These are phyloP conservation scores for Hippopotamyrus pictus DNA, from an alignment of 2,797 vertebrate genomes.

Conservation along the genomic window DNA sequence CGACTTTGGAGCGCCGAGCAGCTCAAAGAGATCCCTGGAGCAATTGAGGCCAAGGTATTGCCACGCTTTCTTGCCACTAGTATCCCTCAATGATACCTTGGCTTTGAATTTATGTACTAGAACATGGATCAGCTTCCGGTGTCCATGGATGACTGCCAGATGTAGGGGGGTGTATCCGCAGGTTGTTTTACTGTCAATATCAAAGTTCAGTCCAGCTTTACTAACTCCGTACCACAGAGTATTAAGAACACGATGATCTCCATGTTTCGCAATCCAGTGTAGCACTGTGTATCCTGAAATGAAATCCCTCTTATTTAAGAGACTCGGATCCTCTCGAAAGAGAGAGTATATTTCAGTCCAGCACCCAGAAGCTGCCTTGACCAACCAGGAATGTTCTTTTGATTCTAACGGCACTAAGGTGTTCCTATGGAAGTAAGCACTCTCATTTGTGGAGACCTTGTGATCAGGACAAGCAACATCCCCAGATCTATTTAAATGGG, in stretches of 20 bases:
- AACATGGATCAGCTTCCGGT: constrained; percentile 71
- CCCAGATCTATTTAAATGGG: constrained; percentile 44
- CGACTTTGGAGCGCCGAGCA: constrained; percentile 68
- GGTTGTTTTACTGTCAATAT: constrained; percentile 66
- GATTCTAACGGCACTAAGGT: constrained; percentile 67
- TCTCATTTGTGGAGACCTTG: constrained; percentile 24
- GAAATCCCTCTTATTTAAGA: constrained; percentile 78
- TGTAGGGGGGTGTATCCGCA: constrained; percentile 86
- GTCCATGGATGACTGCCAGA: constrained; percentile 79
- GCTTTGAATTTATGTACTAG: constrained; percentile 76
- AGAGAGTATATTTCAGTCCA: constrained; percentile 73
- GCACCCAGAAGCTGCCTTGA: constrained; percentile 68
- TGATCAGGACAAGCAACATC: constrained; percentile 30
- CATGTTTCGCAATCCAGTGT: constrained; percentile 94
- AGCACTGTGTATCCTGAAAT: constrained; percentile 82
- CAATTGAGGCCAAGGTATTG: constrained; percentile 67
- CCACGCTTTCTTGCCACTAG: constrained; percentile 79
- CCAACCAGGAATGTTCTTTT: constrained; percentile 79
- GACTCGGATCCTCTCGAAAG: constrained; percentile 71
- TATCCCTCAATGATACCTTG: constrained; percentile 67
- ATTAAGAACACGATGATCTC: constrained; percentile 72
- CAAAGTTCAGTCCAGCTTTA: constrained; percentile 60
- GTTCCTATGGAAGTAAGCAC: constrained; percentile 36
- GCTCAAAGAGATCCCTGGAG: constrained; percentile 65
- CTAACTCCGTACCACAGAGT: constrained; percentile 67